Evolutionary conservation across 2,797 vertebrate species (phyloP).

Genomic region (Enteromius thamalakanensis): DNA sequence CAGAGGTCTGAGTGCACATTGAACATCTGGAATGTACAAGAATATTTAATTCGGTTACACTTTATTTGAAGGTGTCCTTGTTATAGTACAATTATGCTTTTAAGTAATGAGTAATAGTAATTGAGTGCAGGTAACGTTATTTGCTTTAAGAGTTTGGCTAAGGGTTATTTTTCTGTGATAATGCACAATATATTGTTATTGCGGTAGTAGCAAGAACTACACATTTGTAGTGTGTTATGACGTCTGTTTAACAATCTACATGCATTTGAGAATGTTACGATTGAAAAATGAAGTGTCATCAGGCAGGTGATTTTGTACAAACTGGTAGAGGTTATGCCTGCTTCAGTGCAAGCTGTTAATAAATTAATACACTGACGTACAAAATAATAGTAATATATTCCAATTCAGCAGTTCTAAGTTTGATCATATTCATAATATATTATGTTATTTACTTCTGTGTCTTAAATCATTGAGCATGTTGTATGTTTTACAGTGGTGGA

Average conservation of each 20-base stretch:
- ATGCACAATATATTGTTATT: not conserved
- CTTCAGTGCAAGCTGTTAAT: not conserved
- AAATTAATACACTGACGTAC: not conserved
- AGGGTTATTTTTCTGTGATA: not conserved
- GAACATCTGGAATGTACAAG: not conserved
- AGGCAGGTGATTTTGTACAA: not conserved
- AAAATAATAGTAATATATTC: not conserved
- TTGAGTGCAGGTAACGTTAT: not conserved
- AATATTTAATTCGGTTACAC: not conserved
- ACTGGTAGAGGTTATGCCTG: not conserved
- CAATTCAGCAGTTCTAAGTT: not conserved
- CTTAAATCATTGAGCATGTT: not conserved
- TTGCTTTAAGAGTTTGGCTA: not conserved
- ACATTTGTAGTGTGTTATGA: not conserved
- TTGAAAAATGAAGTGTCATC: not conserved
- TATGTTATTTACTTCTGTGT: not conserved
- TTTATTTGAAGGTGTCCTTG: not conserved
- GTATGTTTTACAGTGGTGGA: conserved; percentile 73
- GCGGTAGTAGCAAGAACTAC: not conserved
- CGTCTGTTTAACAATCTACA: not conserved
- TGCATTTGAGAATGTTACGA: not conserved
- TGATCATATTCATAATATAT: not conserved
- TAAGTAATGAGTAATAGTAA: not conserved
- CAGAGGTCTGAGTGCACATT: not conserved
- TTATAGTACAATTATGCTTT: not conserved